Base-by-base conservation (phyloP, 2,888 invertebrate genomes). In the Theristus sp. region DNA sequence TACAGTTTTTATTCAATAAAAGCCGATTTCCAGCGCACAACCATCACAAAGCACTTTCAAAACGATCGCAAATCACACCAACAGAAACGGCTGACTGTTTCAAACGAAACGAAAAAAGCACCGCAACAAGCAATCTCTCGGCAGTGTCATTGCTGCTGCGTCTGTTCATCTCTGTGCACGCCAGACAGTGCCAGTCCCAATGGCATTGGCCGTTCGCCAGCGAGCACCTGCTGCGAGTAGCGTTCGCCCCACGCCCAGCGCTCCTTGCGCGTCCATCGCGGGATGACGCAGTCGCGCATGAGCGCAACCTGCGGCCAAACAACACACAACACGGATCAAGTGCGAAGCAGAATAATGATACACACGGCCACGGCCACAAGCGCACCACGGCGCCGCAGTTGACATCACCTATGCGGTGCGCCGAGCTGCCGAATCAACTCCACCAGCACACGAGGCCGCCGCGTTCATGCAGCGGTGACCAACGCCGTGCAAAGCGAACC, bases 261-360 rank as follows among this genome's bases (percentile, higher is more conserved):
- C 17, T 62, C 61, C 26, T 59, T 61, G 55, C 71, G 67, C 10
- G 71, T 71, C 71, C 71, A 71, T 30, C 71, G 63, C 10, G 66
- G 65, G 17, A 71, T 67, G 24, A 66, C 63, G 29, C 65, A 66
- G 58, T 72, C 72, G 24, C 71, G 70, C 58, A 72, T 61, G 52
- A 71, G 60, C 1, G 70, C 67, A 24, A 69, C 13, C 49, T 49
- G 49, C 49, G n/a, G 24, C 20, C 20, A 17, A 49, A 49, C 49
- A 38, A 38, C 38, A 38, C 10, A 10, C 20, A 24, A 49, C n/a
- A 10, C n/a, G 24, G 26, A 47, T n/a, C 3, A 24, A 10, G 3
- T 24, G 24, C 6, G 13, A 10, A 49, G 3, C 3, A 49, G n/a
- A 20, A 49, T n/a, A 49, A 49, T 49, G n/a, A 49, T 38, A 38